Evolutionary conservation across 2,113 vertebrate genomes (phyloP).

Genomic region (Panurus biarmicus): DNA sequence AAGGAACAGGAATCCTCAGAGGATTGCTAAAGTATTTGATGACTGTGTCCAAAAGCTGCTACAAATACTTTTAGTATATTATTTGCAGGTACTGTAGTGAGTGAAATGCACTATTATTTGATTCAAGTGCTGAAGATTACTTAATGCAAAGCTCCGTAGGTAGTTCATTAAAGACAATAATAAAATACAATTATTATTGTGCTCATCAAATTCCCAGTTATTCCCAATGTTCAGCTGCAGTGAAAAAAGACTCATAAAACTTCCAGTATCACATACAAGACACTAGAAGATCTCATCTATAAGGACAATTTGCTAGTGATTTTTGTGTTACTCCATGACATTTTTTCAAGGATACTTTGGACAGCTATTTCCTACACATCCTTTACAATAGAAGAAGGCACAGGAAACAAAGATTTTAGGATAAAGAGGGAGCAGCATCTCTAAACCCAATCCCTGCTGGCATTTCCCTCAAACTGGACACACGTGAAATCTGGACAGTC

Average conservation of each 20-base stretch:
- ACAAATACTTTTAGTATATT: not conserved
- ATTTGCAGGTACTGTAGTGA: not conserved
- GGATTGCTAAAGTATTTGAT: not conserved
- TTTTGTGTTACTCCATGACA: not conserved
- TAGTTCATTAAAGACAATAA: not conserved
- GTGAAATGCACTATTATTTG: not conserved
- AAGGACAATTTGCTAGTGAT: not conserved
- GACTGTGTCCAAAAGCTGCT: not conserved
- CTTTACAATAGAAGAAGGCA: not conserved
- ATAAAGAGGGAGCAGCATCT: not conserved
- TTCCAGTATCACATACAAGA: not conserved
- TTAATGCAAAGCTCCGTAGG: not conserved
- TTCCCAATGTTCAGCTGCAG: not conserved
- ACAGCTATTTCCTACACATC: not conserved
- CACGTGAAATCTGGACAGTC: not conserved
- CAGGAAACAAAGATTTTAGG: constrained; percentile 18
- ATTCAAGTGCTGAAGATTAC: not conserved
- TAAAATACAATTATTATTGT: not conserved
- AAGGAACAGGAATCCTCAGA: not conserved
- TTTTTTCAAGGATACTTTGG: not conserved
- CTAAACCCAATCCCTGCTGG: not conserved
- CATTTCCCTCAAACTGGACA: not conserved
- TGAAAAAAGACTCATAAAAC: not conserved
- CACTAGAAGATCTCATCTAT: not conserved
- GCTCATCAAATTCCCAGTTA: not conserved